Percentiles rank a stretch among this genome's conserved stretches.
Evolutionary conservation across 2,888 invertebrate genomes (phyloP).

Genomic region (Ornithoptera priamus): DNA sequence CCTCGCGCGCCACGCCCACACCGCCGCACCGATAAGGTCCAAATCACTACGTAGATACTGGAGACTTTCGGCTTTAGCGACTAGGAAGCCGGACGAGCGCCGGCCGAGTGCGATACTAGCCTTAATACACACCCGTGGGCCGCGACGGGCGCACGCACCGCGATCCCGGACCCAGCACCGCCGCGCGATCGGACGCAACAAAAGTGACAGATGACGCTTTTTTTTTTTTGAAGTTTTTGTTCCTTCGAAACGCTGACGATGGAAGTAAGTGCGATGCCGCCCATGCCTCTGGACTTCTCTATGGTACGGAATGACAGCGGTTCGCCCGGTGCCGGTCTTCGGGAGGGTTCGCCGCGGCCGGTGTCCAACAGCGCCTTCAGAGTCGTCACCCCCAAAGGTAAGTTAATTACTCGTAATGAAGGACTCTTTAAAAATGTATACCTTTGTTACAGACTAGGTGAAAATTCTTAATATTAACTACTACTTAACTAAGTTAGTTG

Average conservation of each 20-base stretch:
- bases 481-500: too few relatives aligned
- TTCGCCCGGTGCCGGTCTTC: constrained; percentile 55
- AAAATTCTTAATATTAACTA: neutral
- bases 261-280: constrained; percentile 82
- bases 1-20: constrained; percentile 63
- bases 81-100: constrained; percentile 55
- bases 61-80: constrained; percentile 72
- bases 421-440: neutral
- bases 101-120: constrained; percentile 54
- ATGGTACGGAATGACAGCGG: constrained; percentile 73
- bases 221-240: constrained; percentile 41
- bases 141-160: constrained; percentile 69
- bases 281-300: constrained; percentile 85
- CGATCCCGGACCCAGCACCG: constrained; percentile 34
- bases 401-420: constrained; percentile 34
- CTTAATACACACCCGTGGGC: constrained; percentile 68
- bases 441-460: neutral
- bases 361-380: constrained; percentile 82
- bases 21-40: constrained; percentile 66
- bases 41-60: constrained; percentile 68
- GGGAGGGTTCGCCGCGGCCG: constrained; percentile 67
- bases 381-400: constrained; percentile 84
- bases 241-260: constrained; percentile 55
- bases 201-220: constrained; percentile 40
- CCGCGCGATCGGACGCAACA: constrained; percentile 35